These are phyloP conservation scores for Formica selysi DNA, from an alignment of 1,140 invertebrate genomes.

Conservation along the genomic window DNA sequence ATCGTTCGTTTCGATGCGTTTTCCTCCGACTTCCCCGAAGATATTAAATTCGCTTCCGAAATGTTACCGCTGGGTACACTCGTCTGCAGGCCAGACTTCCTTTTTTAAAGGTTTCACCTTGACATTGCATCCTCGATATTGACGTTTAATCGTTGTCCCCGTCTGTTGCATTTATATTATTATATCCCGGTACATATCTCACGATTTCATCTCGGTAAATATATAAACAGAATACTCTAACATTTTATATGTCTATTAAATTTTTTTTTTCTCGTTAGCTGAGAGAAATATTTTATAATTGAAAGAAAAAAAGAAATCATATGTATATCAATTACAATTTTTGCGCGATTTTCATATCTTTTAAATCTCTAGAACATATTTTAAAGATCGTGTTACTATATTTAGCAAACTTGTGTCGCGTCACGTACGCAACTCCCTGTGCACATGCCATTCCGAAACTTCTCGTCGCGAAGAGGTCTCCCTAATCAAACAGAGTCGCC, in stretches of 20 bases:
- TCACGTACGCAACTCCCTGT: constrained; percentile 26
- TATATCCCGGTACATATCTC: not conserved
- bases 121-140: constrained; percentile 42
- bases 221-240: not conserved
- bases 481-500: constrained; percentile 52
- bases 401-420: constrained; percentile 21
- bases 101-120: constrained; percentile 44
- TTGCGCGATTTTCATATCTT: not conserved
- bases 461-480: constrained; percentile 23
- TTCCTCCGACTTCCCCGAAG: constrained; percentile 64
- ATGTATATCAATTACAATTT: not conserved
- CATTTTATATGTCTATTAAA: not conserved
- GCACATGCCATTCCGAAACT: constrained; percentile 13
- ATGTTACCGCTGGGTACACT: constrained; percentile 65
- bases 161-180: constrained; percentile 42
- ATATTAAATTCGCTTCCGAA: constrained; percentile 77
- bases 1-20: constrained; percentile 76
- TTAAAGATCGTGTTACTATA: not conserved
- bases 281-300: not conserved
- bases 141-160: constrained; percentile 35
- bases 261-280: not conserved
- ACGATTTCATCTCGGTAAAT: not conserved
- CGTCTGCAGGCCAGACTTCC: constrained; percentile 31
- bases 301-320: not conserved
- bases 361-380: not conserved